A percentile compares a stretch with the other conserved stretches of the same genome.
phyloP scores from a whole-genome alignment of 2,888 invertebrate species.

The Blastobasis adustella region DNA sequence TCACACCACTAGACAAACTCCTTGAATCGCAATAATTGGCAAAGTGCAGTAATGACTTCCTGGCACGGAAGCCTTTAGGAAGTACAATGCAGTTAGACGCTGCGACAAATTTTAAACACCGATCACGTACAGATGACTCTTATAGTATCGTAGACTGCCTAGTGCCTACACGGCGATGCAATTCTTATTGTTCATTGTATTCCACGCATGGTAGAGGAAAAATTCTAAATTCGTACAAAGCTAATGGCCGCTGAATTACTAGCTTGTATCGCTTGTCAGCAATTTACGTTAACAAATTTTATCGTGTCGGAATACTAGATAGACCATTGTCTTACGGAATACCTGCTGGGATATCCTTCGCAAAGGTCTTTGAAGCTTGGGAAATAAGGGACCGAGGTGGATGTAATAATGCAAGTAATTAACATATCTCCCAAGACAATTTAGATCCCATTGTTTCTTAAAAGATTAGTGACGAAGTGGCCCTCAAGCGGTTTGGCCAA shows the following conservation, averaged over 20 bases:
- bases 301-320: constrained; percentile 16
- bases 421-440: constrained; percentile 29
- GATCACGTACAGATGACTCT: constrained; percentile 24
- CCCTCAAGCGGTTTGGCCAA: constrained; percentile 11
- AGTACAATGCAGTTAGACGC: constrained; percentile 21
- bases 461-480: neutral
- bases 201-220: neutral
- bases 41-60: constrained; percentile 35
- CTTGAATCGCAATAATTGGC: constrained; percentile 26
- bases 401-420: constrained; percentile 44
- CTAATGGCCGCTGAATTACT: neutral
- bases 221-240: neutral
- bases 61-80: constrained; percentile 25
- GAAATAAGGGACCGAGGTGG: constrained; percentile 44
- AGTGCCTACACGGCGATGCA: constrained; percentile 1
- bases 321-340: constrained; percentile 24
- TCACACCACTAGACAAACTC: constrained; percentile 14
- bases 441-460: constrained; percentile 7
- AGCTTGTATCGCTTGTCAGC: neutral
- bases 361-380: constrained; percentile 28
- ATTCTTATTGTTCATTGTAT: constrained; percentile 7
- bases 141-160: constrained; percentile 6
- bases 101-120: constrained; percentile 24
- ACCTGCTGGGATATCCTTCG: constrained; percentile 28
- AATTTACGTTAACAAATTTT: constrained; percentile 2